phyloP scores from a whole-genome alignment of 2,113 vertebrate genomes.

The Eudorcas thomsonii region DNA sequence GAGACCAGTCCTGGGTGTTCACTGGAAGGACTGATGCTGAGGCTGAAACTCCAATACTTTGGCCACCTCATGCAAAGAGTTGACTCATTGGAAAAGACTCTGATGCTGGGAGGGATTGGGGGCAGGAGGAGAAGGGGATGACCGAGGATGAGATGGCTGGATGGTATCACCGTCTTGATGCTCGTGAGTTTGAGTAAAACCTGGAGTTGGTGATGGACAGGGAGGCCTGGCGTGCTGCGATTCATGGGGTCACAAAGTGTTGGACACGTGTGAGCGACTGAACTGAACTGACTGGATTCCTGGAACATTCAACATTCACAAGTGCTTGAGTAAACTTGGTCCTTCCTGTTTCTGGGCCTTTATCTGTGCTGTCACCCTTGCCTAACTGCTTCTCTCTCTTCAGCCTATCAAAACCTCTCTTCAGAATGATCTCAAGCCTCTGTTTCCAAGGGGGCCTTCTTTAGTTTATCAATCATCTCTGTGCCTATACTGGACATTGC shows the following conservation, averaged over 20 bases:
- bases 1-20: too few species aligned
- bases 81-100: too few species aligned
- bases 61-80: too few species aligned
- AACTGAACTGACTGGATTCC: not conserved
- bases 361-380: not conserved
- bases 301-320: not conserved
- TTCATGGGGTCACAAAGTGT: too few species aligned
- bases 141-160: too few species aligned
- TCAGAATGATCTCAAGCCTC: not conserved
- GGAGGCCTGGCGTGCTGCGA: rapidly evolving
- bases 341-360: not conserved
- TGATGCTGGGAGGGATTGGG: too few species aligned
- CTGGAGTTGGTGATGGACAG: too few species aligned
- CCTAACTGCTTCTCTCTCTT: not conserved
- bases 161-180: too few species aligned
- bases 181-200: too few species aligned
- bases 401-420: not conserved
- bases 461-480: not conserved
- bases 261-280: rapidly evolving
- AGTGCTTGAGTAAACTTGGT: not conserved
- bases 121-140: too few species aligned
- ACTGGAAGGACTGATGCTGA: too few species aligned
- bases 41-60: too few species aligned
- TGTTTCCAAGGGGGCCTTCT: not conserved
- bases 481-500: not conserved